These are phyloP conservation scores for Pseudorhombus dupliciocellatus DNA, from an alignment of 2,113 vertebrate species.

Conservation along the genomic window DNA sequence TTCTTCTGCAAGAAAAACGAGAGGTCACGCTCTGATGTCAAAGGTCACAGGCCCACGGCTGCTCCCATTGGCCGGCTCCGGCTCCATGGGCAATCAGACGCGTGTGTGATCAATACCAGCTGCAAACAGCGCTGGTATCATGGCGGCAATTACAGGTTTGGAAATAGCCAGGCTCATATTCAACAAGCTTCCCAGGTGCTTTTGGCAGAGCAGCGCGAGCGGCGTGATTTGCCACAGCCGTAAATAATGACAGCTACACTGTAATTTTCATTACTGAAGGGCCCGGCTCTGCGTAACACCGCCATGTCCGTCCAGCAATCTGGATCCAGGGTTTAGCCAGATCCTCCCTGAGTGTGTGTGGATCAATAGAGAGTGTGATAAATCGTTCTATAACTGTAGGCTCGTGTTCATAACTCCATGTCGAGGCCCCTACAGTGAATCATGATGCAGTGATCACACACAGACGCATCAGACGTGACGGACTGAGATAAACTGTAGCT, in stretches of 20 bases:
- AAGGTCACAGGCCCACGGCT: slow-evolving; percentile 44
- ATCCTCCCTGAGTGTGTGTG: slow-evolving; percentile 14
- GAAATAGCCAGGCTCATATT: slow-evolving; percentile 45
- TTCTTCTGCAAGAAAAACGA: slow-evolving; percentile 54
- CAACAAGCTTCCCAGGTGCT: slow-evolving; percentile 52
- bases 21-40: slow-evolving; percentile 49
- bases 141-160: slow-evolving; percentile 71
- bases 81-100: slow-evolving; percentile 45
- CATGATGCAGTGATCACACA: neutral
- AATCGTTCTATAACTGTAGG: neutral
- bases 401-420: neutral
- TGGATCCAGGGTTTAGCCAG: slow-evolving; percentile 18
- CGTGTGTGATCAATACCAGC: slow-evolving; percentile 62
- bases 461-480: neutral
- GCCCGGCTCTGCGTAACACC: slow-evolving; percentile 34
- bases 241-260: slow-evolving; percentile 66
- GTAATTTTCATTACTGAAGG: slow-evolving; percentile 76
- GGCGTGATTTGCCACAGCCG: slow-evolving; percentile 46
- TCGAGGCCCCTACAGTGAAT: neutral
- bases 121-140: slow-evolving; percentile 55
- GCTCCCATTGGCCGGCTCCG: slow-evolving; percentile 42
- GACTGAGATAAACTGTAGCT: neutral
- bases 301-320: slow-evolving; percentile 43
- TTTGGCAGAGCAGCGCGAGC: slow-evolving; percentile 13
- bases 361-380: slow-evolving; percentile 14